These are phyloP conservation scores for Teleogryllus occipitalis DNA, from an alignment of 1,140 invertebrate species.

Conservation along the genomic window DNA sequence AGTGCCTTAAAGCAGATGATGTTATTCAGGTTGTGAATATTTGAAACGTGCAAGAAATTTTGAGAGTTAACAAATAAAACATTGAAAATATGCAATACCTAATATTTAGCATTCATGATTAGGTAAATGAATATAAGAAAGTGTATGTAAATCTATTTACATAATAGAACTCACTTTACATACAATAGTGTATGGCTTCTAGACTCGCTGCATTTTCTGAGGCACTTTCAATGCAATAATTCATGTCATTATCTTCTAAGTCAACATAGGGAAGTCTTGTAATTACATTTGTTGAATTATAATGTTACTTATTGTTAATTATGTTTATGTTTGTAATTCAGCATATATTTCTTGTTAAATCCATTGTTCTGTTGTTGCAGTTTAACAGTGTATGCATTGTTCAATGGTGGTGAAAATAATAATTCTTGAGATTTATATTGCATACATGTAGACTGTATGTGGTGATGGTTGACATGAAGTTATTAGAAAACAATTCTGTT, in stretches of 20 bases:
- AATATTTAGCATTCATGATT: too few relatives aligned
- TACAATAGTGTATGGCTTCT: too few relatives aligned
- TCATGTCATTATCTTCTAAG: background rate
- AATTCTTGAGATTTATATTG: too few relatives aligned
- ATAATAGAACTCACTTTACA: too few relatives aligned
- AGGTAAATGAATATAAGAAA: too few relatives aligned
- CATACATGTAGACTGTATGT: background rate
- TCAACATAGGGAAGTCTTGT: background rate
- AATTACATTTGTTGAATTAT: background rate
- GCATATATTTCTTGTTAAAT: conserved; percentile 6
- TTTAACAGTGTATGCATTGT: background rate
- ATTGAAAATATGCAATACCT: too few relatives aligned
- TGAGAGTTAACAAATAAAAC: too few relatives aligned
- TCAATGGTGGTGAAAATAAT: background rate
- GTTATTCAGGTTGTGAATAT: background rate
- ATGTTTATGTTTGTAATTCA: background rate
- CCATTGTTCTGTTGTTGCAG: background rate
- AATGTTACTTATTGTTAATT: background rate
- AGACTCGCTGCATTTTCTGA: background rate
- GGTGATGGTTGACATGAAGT: conserved; percentile 1
- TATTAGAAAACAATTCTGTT: background rate
- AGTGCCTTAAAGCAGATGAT: background rate
- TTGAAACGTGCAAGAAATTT: background rate
- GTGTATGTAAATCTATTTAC: too few relatives aligned
- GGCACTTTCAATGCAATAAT: background rate